These are phyloP conservation scores for Ariopsis seemanni DNA, from an alignment of 2,113 vertebrate genomes.

Conservation along the genomic window DNA sequence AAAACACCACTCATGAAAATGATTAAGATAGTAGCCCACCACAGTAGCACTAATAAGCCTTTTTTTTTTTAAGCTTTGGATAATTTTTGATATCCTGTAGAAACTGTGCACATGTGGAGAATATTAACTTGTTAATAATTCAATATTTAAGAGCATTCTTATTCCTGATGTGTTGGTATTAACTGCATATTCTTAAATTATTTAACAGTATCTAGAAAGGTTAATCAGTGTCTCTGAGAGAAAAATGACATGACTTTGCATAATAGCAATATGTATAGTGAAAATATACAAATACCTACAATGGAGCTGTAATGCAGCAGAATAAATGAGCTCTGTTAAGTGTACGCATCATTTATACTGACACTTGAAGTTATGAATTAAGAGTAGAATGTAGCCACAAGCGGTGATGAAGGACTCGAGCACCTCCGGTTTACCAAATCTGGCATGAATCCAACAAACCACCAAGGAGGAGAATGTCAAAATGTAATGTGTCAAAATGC, in stretches of 20 bases:
- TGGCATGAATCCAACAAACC: too few relatives aligned
- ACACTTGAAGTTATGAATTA: neutral
- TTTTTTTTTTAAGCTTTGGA: neutral
- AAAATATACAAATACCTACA: neutral
- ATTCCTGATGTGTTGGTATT: constrained; percentile 15
- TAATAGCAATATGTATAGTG: constrained; percentile 1
- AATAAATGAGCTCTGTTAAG: constrained; percentile 8
- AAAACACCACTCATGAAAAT: neutral
- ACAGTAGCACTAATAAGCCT: neutral
- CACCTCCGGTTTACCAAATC: too few relatives aligned
- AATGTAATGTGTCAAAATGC: too few relatives aligned
- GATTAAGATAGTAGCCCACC: neutral
- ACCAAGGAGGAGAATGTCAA: too few relatives aligned
- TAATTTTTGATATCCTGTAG: constrained; percentile 3
- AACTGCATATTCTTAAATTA: constrained; percentile 44
- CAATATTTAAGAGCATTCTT: constrained; percentile 26
- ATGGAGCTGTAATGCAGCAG: neutral
- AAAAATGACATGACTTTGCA: neutral
- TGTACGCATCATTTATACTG: neutral
- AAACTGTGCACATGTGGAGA: neutral
- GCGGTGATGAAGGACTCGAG: too few relatives aligned
- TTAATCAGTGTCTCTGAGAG: constrained; percentile 7
- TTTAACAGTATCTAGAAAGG: constrained; percentile 32
- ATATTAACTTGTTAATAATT: constrained; percentile 39
- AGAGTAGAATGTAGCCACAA: neutral